phyloP scores from a whole-genome alignment of 35 echinoderm and acorn worm genomes.

The Holothuria glaberrima region DNA sequence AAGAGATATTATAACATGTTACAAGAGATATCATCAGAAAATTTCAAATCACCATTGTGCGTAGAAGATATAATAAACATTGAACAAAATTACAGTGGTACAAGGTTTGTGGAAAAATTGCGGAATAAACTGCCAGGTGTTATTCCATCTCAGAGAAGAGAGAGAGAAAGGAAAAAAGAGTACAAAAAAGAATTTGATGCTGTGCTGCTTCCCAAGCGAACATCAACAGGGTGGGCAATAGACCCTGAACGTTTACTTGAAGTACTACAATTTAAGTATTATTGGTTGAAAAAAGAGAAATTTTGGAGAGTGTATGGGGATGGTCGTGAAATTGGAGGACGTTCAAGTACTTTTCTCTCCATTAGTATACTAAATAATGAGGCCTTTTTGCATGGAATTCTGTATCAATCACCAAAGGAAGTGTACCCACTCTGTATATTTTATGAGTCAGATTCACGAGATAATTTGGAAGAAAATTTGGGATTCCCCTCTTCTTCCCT shows the following conservation, averaged over 20 bases:
- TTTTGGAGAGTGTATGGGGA: slow-evolving; percentile 40
- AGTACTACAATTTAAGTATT: slow-evolving; percentile 7
- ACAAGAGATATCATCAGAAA: neutral
- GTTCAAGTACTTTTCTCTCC: slow-evolving; percentile 6
- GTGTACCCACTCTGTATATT: neutral
- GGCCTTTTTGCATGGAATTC: neutral
- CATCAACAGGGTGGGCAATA: slow-evolving; percentile 4
- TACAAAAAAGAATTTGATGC: slow-evolving; percentile 39
- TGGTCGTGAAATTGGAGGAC: slow-evolving; percentile 61
- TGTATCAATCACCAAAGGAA: neutral
- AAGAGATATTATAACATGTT: neutral
- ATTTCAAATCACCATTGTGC: neutral
- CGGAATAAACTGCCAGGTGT: slow-evolving; percentile 37
- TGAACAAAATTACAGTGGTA: slow-evolving; percentile 64
- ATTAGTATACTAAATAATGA: slow-evolving; percentile 29
- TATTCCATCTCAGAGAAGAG: neutral
- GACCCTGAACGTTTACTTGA: neutral
- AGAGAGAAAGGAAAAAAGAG: neutral
- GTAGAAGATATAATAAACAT: slow-evolving; percentile 46
- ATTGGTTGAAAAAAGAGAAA: neutral
- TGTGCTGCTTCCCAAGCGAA: neutral
- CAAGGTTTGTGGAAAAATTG: slow-evolving; percentile 20
- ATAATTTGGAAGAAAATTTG: slow-evolving; percentile 78
- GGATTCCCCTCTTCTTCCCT: neutral
- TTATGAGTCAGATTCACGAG: slow-evolving; percentile 4